Evolutionary conservation across 1,140 invertebrate species (phyloP).

Genomic region (Aphis gossypii): DNA sequence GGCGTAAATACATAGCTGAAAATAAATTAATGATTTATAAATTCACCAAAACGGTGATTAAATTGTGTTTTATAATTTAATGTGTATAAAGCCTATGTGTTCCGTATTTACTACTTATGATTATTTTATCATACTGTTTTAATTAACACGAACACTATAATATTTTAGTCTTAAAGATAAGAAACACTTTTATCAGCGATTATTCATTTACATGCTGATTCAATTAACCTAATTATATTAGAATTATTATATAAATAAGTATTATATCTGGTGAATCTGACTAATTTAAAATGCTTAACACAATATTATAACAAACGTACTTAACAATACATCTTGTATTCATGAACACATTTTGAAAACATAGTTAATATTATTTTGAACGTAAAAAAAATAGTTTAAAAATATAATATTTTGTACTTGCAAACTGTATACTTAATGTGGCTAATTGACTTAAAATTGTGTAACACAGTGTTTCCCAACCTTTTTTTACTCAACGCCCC

Average conservation of each 20-base stretch:
- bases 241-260: background rate
- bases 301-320: too few species aligned
- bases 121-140: background rate
- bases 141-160: background rate
- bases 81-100: background rate
- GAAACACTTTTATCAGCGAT: background rate
- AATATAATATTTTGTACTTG: background rate
- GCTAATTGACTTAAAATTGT: background rate
- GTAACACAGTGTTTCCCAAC: background rate
- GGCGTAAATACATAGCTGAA: background rate
- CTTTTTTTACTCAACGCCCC: too few species aligned
- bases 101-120: background rate
- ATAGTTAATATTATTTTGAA: background rate
- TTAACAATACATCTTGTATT: background rate
- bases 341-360: too few species aligned
- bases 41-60: background rate
- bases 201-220: background rate
- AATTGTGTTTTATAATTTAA: background rate
- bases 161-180: background rate
- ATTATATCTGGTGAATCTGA: background rate
- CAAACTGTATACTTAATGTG: background rate
- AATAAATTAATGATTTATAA: background rate
- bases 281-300: background rate
- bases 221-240: background rate
- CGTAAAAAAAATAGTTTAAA: background rate